Evolutionary conservation across 2,888 invertebrate species (phyloP).

Genomic region (Stenotaenia linearis): DNA sequence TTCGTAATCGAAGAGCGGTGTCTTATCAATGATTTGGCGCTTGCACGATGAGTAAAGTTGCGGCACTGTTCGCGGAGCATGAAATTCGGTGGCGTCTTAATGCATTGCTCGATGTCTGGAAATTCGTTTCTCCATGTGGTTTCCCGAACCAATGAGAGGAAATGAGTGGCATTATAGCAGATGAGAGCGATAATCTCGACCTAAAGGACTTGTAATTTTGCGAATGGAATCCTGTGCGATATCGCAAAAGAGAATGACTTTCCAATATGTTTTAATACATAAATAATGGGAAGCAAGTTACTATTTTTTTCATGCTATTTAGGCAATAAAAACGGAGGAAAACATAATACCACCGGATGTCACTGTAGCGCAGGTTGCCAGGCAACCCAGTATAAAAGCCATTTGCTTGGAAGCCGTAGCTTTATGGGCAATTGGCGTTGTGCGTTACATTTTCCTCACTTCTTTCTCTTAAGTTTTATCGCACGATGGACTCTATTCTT

Average conservation of each 20-base stretch:
- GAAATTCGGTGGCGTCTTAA: conserved; percentile 11
- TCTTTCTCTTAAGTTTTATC: conserved; percentile 12
- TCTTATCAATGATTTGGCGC: neutral
- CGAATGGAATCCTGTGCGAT: neutral
- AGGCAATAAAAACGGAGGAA: conserved; percentile 9
- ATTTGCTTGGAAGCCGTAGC: conserved; percentile 26
- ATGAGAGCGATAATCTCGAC: conserved; percentile 17
- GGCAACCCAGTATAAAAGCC: conserved; percentile 15
- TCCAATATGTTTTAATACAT: conserved; percentile 14
- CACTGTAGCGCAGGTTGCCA: neutral
- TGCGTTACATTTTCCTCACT: conserved; percentile 1
- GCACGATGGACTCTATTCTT: conserved; percentile 7
- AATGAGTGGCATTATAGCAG: conserved; percentile 21
- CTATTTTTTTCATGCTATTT: neutral
- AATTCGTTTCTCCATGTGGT: conserved; percentile 10
- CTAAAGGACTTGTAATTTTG: neutral
- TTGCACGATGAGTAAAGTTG: neutral
- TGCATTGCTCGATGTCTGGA: conserved; percentile 6
- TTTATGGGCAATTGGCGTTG: conserved; percentile 26
- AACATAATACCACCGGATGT: conserved; percentile 20
- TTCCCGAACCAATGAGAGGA: conserved; percentile 6
- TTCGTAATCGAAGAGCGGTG: neutral
- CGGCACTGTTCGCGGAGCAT: neutral
- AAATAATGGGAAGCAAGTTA: conserved; percentile 7
- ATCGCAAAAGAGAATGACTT: neutral